phyloP scores from a whole-genome alignment of 2,888 invertebrate genomes.

The Tetrapedia diversipes region DNA sequence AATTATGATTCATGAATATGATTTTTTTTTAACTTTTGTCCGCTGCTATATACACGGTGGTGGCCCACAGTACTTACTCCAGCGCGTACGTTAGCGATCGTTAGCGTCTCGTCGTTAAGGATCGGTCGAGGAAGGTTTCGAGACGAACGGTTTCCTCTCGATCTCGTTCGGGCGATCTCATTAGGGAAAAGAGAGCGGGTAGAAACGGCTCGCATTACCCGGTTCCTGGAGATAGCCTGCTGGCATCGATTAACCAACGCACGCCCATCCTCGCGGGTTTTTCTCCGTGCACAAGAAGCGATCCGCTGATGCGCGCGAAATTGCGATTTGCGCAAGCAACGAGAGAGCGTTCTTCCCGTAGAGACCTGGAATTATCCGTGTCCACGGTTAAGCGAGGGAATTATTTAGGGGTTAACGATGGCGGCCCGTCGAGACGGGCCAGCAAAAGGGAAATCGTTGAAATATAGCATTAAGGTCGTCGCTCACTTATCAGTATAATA shows the following conservation, averaged over 20 bases:
- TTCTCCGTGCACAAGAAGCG: constrained; percentile 29
- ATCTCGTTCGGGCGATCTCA: constrained; percentile 27
- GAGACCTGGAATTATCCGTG: constrained; percentile 1
- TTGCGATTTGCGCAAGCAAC: constrained; percentile 43
- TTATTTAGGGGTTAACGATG: neutral
- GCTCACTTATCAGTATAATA: too few relatives aligned
- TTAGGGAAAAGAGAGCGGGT: constrained; percentile 10
- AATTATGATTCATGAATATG: too few relatives aligned
- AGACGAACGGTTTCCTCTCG: constrained; percentile 25
- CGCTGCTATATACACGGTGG: too few relatives aligned
- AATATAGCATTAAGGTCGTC: too few relatives aligned
- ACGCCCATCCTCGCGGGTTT: constrained; percentile 38
- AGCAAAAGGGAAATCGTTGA: neutral
- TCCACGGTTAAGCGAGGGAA: neutral
- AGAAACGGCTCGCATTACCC: constrained; percentile 19
- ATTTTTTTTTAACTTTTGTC: too few relatives aligned
- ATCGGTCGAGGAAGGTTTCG: neutral
- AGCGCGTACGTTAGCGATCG: constrained; percentile 3
- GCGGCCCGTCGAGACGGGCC: fast-evolving
- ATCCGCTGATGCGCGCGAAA: constrained; percentile 49
- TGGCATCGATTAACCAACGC: constrained; percentile 48
- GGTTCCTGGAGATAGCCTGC: constrained; percentile 7
- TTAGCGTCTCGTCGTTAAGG: constrained; percentile 1
- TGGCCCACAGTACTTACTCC: too few relatives aligned
- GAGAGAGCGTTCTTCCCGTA: neutral